phyloP scores from a whole-genome alignment of 2,888 invertebrate genomes.

The Didymodactylos carnosus region DNA sequence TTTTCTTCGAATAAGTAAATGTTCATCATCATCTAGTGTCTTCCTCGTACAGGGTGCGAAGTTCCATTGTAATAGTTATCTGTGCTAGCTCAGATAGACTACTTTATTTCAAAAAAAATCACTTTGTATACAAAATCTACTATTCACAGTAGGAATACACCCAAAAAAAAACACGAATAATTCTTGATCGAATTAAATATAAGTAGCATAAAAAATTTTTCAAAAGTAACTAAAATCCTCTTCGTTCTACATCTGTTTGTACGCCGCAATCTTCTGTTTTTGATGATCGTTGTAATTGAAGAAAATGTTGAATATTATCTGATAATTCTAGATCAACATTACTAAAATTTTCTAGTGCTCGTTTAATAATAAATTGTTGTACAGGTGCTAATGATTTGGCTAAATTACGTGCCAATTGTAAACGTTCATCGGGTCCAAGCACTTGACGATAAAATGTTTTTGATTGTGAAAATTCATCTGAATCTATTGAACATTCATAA shows the following conservation, averaged over 20 bases:
- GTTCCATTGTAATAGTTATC: too few species aligned
- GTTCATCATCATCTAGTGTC: too few species aligned
- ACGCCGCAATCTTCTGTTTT: not conserved
- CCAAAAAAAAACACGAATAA: too few species aligned
- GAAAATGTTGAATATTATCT: not conserved
- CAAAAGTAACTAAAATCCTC: too few species aligned
- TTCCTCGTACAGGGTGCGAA: too few species aligned
- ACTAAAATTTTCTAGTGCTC: conserved; percentile 12
- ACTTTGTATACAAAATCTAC: too few species aligned
- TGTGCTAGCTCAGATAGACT: too few species aligned
- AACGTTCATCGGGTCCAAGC: conserved; percentile 51
- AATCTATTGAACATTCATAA: conserved; percentile 52
- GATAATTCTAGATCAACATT: conserved; percentile 9
- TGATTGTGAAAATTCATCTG: conserved; percentile 74
- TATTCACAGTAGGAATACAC: too few species aligned
- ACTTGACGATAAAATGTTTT: conserved; percentile 59
- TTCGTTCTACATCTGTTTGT: not conserved
- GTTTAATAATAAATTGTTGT: conserved; percentile 55
- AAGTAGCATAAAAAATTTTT: too few species aligned
- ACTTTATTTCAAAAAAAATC: too few species aligned
- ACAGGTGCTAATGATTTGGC: conserved; percentile 56
- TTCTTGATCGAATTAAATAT: not conserved
- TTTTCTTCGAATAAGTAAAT: too few species aligned
- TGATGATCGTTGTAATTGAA: not conserved
- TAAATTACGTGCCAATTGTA: conserved; percentile 57